These are phyloP conservation scores for Trematocara macrostoma DNA, from an alignment of 2,113 vertebrate species.

Conservation along the genomic window DNA sequence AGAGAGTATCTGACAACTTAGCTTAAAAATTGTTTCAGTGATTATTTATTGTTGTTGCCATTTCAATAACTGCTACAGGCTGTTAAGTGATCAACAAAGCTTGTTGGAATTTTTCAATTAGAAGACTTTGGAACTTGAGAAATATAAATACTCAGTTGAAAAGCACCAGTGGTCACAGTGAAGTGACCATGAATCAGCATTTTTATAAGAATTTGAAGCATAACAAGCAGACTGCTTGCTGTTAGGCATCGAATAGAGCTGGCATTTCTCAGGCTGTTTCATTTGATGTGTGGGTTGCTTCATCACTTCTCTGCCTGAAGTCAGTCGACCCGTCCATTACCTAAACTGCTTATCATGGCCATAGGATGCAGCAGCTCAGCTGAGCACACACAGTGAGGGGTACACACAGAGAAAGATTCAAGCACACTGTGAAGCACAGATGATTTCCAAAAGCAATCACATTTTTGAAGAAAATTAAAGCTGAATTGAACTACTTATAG, in stretches of 20 bases:
- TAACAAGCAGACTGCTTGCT: neutral
- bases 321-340: neutral
- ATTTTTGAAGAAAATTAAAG: neutral
- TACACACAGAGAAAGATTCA: neutral
- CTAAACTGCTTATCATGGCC: neutral
- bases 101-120: neutral
- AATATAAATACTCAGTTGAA: neutral
- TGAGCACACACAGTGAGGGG: neutral
- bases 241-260: neutral
- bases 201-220: neutral
- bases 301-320: neutral
- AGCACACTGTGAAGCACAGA: neutral
- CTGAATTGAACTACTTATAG: neutral
- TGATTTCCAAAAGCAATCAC: neutral
- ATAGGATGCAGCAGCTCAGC: neutral
- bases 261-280: neutral
- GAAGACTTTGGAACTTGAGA: neutral
- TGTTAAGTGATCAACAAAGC: neutral
- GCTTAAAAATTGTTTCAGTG: neutral
- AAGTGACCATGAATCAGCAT: conserved; percentile 30
- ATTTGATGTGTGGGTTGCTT: neutral
- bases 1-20: neutral
- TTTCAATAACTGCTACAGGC: neutral
- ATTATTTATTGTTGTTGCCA: neutral
- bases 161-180: neutral